These are phyloP conservation scores for Cataglyphis cursor DNA, from an alignment of 2,888 invertebrate species.

Conservation along the genomic window DNA sequence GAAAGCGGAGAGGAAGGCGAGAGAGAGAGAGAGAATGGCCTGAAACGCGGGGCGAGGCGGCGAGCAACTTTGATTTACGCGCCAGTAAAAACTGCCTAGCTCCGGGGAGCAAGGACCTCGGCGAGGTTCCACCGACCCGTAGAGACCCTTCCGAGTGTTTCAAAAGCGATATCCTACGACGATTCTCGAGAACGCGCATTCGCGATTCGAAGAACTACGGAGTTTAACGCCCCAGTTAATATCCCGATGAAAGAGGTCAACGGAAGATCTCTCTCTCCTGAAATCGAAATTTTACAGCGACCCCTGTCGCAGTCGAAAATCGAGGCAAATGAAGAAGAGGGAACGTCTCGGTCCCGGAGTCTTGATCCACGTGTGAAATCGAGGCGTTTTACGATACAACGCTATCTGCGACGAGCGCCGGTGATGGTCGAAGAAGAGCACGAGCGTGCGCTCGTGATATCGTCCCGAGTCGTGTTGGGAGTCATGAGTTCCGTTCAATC, in stretches of 20 bases:
- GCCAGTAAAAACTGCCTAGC: conserved; percentile 74
- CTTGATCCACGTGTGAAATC: conserved; percentile 70
- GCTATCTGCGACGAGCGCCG: conserved; percentile 34
- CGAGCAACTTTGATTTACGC: conserved; percentile 80
- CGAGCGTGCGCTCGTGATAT: conserved; percentile 55
- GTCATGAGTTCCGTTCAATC: conserved; percentile 69
- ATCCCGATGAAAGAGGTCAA: neutral
- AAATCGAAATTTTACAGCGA: neutral
- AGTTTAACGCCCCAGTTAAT: neutral
- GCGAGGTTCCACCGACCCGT: conserved; percentile 44
- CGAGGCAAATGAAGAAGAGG: neutral
- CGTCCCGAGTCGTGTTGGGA: conserved; percentile 62
- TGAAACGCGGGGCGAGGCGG: conserved; percentile 45
- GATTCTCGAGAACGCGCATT: conserved; percentile 27
- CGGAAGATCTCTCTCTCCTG: too few relatives aligned
- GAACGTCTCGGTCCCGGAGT: neutral
- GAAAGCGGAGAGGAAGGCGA: conserved; percentile 32
- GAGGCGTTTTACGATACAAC: conserved; percentile 51
- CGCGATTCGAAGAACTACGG: neutral
- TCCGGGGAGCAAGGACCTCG: conserved; percentile 65
- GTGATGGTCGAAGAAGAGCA: conserved; percentile 56
- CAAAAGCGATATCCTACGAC: conserved; percentile 44
- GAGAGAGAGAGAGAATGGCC: neutral
- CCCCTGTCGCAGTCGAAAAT: neutral
- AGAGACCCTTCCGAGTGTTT: conserved; percentile 28